Conservation (phyloP, 2,797 vertebrate genomes). For the Parauchenoglanis punctatus region DNA sequence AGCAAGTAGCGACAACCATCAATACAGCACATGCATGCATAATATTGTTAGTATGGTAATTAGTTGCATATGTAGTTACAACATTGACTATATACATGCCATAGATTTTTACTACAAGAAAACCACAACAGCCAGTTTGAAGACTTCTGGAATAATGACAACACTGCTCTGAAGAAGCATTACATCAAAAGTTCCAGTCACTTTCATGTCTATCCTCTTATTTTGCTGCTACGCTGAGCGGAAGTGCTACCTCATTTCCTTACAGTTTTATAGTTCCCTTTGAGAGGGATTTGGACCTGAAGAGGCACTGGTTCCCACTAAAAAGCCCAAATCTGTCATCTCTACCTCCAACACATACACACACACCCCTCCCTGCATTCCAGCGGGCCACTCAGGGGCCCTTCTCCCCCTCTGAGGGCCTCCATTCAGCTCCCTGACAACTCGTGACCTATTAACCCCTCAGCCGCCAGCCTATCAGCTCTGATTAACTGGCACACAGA, state of each 20-base stretch:
- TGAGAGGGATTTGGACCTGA: constrained; percentile 46
- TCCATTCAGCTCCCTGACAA: constrained; percentile 86
- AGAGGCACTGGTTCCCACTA: constrained; percentile 53
- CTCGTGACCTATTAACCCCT: constrained; percentile 77
- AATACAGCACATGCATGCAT: neutral
- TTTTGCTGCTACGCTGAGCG: constrained; percentile 7
- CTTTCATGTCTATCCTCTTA: neutral
- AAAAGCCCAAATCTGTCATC: constrained; percentile 63
- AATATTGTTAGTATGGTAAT: neutral
- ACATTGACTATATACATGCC: neutral
- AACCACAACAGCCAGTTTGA: neutral
- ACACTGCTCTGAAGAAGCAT: constrained; percentile 10
- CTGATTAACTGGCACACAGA: constrained; percentile 83
- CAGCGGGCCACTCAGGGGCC: constrained; percentile 56
- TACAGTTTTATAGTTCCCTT: constrained; percentile 44
- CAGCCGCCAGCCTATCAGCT: constrained; percentile 84
- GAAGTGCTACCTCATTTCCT: constrained; percentile 43
- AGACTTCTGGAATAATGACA: neutral
- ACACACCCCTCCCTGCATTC: constrained; percentile 61
- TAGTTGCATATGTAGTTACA: neutral
- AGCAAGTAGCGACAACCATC: neutral
- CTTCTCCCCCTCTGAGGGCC: constrained; percentile 55
- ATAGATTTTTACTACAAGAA: neutral
- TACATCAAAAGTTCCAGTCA: constrained; percentile 11
- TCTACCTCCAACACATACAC: constrained; percentile 58